Evolutionary conservation across 2,888 invertebrate genomes (phyloP).

Genomic region (Yponomeuta cagnagella): DNA sequence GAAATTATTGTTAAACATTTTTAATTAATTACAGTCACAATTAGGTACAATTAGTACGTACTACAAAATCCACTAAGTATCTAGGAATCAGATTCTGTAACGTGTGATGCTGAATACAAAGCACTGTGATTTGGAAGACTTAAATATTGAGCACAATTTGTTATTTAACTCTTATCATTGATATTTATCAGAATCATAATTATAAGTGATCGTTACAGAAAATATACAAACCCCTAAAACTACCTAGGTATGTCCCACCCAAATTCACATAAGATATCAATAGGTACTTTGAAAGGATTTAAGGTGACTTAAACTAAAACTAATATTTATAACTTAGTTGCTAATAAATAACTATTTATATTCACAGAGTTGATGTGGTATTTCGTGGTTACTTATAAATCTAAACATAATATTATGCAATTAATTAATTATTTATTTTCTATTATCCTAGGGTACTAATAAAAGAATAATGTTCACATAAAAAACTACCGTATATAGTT

Average conservation of each 20-base stretch:
- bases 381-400: constrained; percentile 14
- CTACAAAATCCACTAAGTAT: neutral
- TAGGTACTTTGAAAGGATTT: too few species aligned
- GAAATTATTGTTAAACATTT: neutral
- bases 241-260: neutral
- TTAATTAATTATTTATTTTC: constrained; percentile 2
- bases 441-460: neutral
- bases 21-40: constrained; percentile 10
- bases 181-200: neutral
- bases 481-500: too few species aligned
- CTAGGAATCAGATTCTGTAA: neutral
- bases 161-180: neutral
- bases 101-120: neutral
- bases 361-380: constrained; percentile 56
- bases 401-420: constrained; percentile 7
- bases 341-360: constrained; percentile 13
- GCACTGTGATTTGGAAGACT: neutral
- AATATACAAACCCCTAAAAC: neutral
- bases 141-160: neutral
- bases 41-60: neutral
- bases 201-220: neutral
- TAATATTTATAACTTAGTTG: constrained; percentile 11
- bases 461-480: neutral
- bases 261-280: neutral
- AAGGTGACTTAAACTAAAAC: constrained; percentile 6